Conservation (phyloP, 2,888 invertebrate genomes). For the Syritta pipiens region DNA sequence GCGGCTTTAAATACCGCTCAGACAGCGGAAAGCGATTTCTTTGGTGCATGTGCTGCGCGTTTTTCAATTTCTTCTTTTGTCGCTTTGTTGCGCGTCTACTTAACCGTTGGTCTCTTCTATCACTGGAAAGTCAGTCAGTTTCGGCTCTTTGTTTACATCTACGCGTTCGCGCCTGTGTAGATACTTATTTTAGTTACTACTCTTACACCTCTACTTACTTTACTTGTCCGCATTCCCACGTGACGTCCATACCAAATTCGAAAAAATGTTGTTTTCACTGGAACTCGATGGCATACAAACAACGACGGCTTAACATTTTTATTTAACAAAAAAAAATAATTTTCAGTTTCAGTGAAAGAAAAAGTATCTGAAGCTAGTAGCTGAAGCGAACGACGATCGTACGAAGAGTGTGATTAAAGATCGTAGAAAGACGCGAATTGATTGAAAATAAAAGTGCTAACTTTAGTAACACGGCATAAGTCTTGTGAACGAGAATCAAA, state of each 20-base stretch:
- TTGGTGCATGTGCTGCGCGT: constrained; percentile 38
- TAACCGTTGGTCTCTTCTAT: constrained; percentile 38
- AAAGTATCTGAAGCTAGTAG: constrained; percentile 39
- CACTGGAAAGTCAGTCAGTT: constrained; percentile 42
- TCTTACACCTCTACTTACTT: constrained; percentile 29
- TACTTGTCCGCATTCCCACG: constrained; percentile 66
- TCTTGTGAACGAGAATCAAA: constrained; percentile 3
- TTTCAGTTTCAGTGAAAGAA: constrained; percentile 59
- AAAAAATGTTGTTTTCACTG: constrained; percentile 52
- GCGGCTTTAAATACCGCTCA: constrained; percentile 14
- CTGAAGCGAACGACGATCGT: neutral
- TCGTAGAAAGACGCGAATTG: constrained; percentile 18
- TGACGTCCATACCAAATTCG: constrained; percentile 57
- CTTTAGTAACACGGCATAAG: no score
- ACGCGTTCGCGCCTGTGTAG: constrained; percentile 14
- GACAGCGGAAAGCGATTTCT: constrained; percentile 61
- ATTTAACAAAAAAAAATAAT: constrained; percentile 3
- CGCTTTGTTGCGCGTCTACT: constrained; percentile 35
- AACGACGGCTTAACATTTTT: neutral
- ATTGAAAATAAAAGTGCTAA: constrained; percentile 61
- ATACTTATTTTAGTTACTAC: neutral
- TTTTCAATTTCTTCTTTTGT: constrained; percentile 53
- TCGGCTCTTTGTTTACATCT: constrained; percentile 54
- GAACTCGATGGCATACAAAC: constrained; percentile 22
- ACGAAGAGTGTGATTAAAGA: constrained; percentile 21